phyloP scores from a whole-genome alignment of 2,797 vertebrate species.

The Rhinella marina region DNA sequence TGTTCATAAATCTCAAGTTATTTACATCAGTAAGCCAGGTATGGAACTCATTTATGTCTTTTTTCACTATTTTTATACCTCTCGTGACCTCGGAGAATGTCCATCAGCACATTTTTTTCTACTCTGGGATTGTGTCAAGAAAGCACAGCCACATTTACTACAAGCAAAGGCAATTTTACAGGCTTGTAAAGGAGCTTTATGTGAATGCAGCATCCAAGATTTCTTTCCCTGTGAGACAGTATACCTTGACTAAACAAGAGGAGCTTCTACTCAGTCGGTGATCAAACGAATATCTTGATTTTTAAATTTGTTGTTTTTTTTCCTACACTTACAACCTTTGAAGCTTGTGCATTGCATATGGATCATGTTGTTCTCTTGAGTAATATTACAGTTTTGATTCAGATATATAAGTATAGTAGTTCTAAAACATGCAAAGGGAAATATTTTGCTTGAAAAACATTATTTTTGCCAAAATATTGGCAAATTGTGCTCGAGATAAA shows the following conservation, averaged over 20 bases:
- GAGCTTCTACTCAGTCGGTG: slow-evolving; percentile 56
- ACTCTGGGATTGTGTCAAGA: slow-evolving; percentile 64
- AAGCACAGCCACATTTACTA: slow-evolving; percentile 60
- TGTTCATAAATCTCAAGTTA: slow-evolving; percentile 65
- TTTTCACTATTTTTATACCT: slow-evolving; percentile 63
- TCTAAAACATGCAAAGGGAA: slow-evolving; percentile 32
- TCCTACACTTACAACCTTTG: slow-evolving; percentile 52
- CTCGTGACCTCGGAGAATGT: slow-evolving; percentile 66
- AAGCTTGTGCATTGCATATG: slow-evolving; percentile 64
- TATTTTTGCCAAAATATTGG: not conserved
- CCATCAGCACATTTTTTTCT: slow-evolving; percentile 64
- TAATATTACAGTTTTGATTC: slow-evolving; percentile 60
- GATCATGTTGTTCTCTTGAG: slow-evolving; percentile 62
- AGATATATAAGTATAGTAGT: slow-evolving; percentile 47
- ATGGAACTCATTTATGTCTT: slow-evolving; percentile 65
- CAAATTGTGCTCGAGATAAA: no score
- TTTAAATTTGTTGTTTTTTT: slow-evolving; percentile 38
- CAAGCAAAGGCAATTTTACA: slow-evolving; percentile 66
- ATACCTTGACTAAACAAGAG: slow-evolving; percentile 50
- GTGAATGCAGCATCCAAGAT: slow-evolving; percentile 42
- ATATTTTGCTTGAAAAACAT: slow-evolving; percentile 40
- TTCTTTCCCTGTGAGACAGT: slow-evolving; percentile 57
- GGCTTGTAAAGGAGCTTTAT: slow-evolving; percentile 60
- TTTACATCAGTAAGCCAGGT: slow-evolving; percentile 65
- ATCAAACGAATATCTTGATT: slow-evolving; percentile 62